phyloP scores from a whole-genome alignment of 2,888 invertebrate species.

The Pammene aurita region DNA sequence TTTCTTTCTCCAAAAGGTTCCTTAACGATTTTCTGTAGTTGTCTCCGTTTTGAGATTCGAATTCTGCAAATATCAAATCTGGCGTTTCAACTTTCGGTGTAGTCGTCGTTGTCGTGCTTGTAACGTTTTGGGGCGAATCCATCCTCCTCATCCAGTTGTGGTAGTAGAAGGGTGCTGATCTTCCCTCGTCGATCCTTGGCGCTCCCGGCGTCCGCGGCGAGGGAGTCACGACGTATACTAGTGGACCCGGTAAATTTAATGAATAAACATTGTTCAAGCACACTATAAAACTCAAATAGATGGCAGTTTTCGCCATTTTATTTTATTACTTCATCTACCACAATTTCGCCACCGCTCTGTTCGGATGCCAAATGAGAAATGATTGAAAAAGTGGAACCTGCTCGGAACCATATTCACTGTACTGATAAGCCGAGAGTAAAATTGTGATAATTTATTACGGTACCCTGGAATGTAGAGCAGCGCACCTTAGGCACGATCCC shows the following conservation, averaged over 20 bases:
- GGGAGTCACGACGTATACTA: conserved; percentile 76
- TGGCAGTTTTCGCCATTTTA: conserved; percentile 60
- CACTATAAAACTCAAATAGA: conserved; percentile 56
- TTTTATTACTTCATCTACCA: conserved; percentile 45
- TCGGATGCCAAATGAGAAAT: conserved; percentile 67
- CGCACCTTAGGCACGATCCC: conserved; percentile 68
- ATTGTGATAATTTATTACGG: conserved; percentile 80
- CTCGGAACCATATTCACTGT: conserved; percentile 44
- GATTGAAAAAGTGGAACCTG: conserved; percentile 50
- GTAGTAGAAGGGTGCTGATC: conserved; percentile 74
- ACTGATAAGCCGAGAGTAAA: conserved; percentile 59
- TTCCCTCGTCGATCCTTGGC: conserved; percentile 57
- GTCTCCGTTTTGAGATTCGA: conserved; percentile 64
- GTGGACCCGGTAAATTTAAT: conserved; percentile 65
- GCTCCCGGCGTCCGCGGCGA: conserved; percentile 57
- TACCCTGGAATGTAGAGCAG: conserved; percentile 72
- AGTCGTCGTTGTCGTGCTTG: conserved; percentile 54
- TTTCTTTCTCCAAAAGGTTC: conserved; percentile 71
- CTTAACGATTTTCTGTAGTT: conserved; percentile 69
- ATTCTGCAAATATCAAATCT: conserved; percentile 78
- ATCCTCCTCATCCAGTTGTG: conserved; percentile 75
- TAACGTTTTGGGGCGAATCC: conserved; percentile 59
- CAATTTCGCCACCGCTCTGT: conserved; percentile 55
- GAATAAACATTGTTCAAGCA: conserved; percentile 55
- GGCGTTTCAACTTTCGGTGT: conserved; percentile 63